These are phyloP conservation scores for Hirtodrosophila confusa DNA, from an alignment of 2,888 invertebrate genomes.

Conservation along the genomic window DNA sequence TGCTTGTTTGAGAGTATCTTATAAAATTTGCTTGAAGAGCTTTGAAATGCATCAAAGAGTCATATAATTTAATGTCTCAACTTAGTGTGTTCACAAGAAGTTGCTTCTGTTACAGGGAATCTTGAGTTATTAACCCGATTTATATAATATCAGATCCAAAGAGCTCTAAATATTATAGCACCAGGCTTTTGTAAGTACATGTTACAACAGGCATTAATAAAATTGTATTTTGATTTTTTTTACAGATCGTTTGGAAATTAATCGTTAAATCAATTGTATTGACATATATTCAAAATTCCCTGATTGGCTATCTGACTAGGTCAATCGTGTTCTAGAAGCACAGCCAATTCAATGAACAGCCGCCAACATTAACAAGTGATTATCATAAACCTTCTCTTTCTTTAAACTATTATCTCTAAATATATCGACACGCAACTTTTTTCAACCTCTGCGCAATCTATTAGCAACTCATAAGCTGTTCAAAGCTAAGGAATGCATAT, in stretches of 20 bases:
- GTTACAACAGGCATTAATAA: too few relatives aligned
- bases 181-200: neutral
- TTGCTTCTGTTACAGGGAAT: too few relatives aligned
- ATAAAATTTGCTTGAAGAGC: neutral
- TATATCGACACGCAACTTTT: conserved; percentile 32
- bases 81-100: too few relatives aligned
- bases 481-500: conserved; percentile 32
- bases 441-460: conserved; percentile 26
- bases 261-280: conserved; percentile 7
- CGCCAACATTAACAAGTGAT: conserved; percentile 29
- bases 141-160: too few relatives aligned
- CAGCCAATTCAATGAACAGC: conserved; percentile 17
- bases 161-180: too few relatives aligned
- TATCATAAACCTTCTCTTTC: conserved; percentile 39
- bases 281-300: neutral
- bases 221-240: too few relatives aligned
- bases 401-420: conserved; percentile 15
- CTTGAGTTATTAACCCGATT: too few relatives aligned
- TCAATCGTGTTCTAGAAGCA: conserved; percentile 20
- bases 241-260: neutral
- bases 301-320: conserved; percentile 36
- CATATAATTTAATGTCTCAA: too few relatives aligned
- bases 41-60: too few relatives aligned
- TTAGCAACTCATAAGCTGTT: conserved; percentile 41
- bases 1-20: neutral